These are phyloP conservation scores for Monoplex corrugatus DNA, from an alignment of 2,888 invertebrate species.

Conservation along the genomic window DNA sequence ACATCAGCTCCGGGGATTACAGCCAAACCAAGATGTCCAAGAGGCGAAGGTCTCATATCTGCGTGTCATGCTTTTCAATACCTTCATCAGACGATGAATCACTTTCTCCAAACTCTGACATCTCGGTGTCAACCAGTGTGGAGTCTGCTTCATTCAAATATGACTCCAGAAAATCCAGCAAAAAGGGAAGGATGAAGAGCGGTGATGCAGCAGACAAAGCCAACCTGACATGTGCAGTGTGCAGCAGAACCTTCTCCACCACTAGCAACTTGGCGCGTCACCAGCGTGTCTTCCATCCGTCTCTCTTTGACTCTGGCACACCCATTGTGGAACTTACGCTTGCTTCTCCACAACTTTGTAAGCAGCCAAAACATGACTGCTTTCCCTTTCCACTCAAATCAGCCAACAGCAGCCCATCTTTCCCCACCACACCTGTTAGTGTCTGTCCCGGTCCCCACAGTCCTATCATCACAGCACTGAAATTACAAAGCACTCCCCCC, in stretches of 20 bases:
- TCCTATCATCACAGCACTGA: too few relatives aligned
- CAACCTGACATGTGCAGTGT: conserved; percentile 11
- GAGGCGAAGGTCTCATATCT: neutral
- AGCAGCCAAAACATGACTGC: neutral
- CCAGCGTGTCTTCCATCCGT: conserved; percentile 43
- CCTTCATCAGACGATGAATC: conserved; percentile 10
- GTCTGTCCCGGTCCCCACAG: too few relatives aligned
- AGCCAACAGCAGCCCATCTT: neutral
- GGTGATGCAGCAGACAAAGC: neutral
- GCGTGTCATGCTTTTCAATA: neutral
- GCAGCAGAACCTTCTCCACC: conserved; percentile 7
- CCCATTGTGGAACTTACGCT: neutral
- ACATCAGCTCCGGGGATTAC: neutral
- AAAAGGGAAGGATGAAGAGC: neutral
- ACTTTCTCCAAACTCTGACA: neutral
- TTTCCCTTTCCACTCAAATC: neutral
- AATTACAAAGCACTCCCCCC: too few relatives aligned
- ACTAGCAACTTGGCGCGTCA: conserved; percentile 32
- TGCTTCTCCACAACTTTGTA: neutral
- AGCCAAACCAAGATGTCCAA: neutral
- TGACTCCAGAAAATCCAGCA: too few relatives aligned
- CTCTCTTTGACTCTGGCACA: neutral
- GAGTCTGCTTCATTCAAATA: too few relatives aligned
- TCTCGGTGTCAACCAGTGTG: neutral
- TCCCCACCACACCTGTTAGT: neutral